These are phyloP conservation scores for Ceyx cyanopectus DNA, from an alignment of 2,113 vertebrate genomes.

Conservation along the genomic window DNA sequence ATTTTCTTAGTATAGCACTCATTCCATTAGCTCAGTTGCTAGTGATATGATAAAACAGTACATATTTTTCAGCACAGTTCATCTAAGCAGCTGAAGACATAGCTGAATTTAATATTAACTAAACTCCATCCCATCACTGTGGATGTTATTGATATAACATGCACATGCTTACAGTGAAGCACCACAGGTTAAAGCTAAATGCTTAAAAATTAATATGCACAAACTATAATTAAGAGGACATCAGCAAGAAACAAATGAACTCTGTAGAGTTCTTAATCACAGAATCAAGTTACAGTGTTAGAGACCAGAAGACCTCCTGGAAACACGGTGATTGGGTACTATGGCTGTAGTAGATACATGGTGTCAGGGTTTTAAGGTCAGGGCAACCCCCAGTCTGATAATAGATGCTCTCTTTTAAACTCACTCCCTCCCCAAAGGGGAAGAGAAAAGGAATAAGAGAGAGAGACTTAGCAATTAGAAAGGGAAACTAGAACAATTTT, in stretches of 20 bases:
- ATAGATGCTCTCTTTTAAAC: no score
- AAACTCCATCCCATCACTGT: neutral
- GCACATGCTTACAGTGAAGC: neutral
- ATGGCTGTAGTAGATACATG: neutral
- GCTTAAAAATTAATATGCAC: neutral
- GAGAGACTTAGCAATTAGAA: no score
- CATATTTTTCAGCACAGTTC: neutral
- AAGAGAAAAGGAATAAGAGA: no score
- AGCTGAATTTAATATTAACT: neutral
- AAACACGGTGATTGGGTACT: neutral
- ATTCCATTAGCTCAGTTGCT: neutral
- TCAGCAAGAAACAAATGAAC: neutral
- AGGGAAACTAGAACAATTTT: no score
- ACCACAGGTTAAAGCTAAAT: neutral
- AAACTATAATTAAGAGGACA: neutral
- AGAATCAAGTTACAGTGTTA: neutral
- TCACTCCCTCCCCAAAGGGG: no score
- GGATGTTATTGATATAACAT: neutral
- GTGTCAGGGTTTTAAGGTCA: no score
- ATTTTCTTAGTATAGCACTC: neutral
- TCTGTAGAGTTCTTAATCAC: neutral
- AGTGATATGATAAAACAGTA: neutral
- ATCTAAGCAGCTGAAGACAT: neutral
- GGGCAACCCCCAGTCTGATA: no score
- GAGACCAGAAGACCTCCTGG: neutral